These are phyloP conservation scores for Armadillidium nasatum DNA, from an alignment of 1,140 invertebrate genomes.

Conservation along the genomic window DNA sequence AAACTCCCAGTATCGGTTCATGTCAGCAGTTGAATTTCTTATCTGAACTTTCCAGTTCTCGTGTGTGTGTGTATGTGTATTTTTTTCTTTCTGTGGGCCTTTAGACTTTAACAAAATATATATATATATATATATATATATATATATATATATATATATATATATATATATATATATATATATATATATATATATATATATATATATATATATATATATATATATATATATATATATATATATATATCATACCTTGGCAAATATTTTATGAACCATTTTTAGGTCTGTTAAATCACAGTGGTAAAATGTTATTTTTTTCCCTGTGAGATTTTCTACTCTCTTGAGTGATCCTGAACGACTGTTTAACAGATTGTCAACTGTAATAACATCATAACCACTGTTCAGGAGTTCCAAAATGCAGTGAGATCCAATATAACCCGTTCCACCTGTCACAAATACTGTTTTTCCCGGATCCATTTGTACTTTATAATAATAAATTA, in stretches of 20 bases:
- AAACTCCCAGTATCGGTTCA: too few relatives aligned
- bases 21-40: too few relatives aligned
- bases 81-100: too few relatives aligned
- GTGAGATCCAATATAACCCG: slow-evolving; percentile 95
- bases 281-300: slow-evolving; percentile 70
- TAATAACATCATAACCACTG: slow-evolving; percentile 68
- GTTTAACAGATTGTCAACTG: slow-evolving; percentile 76
- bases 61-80: too few relatives aligned
- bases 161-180: slow-evolving; percentile 10
- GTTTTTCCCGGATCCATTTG: slow-evolving; percentile 28
- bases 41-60: too few relatives aligned
- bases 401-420: slow-evolving; percentile 82
- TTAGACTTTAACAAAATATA: too few relatives aligned
- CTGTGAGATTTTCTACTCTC: slow-evolving; percentile 73
- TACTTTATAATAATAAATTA: too few relatives aligned
- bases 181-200: slow-evolving; percentile 4
- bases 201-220: slow-evolving; percentile 1
- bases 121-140: slow-evolving; percentile 9
- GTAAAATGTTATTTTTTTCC: slow-evolving; percentile 69
- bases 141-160: slow-evolving; percentile 13
- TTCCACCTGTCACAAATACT: slow-evolving; percentile 85
- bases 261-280: slow-evolving; percentile 62
- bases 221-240: slow-evolving; percentile 4
- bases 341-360: slow-evolving; percentile 55
- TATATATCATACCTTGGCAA: slow-evolving; percentile 60